Base-by-base conservation (phyloP, 1,140 invertebrate species). In the Drosophila micromelanica region DNA sequence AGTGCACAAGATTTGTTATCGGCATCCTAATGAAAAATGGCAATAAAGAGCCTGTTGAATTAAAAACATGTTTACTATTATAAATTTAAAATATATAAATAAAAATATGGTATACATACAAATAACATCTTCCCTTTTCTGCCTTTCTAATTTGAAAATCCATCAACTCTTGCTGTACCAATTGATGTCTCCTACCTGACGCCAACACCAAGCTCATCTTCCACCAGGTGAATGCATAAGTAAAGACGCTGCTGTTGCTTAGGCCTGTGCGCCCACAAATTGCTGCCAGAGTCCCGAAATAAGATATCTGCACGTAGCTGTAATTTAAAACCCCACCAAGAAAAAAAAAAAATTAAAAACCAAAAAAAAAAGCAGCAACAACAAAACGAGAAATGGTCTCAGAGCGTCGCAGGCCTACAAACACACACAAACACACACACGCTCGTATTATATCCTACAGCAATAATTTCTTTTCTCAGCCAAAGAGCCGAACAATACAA, bases 261-360 rank as follows among this genome's bases (percentile, higher is more conserved):
- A 59, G 64, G 17, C 38, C 15, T 56, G 59, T 63, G 73, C 80
- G 80, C 80, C 80, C 80, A 80, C 71, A 82, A 89, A 87, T 79
- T 89, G 64, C 79, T 74, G 67, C 20, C 43, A 12, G 32, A 65
- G 49, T 73, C 54, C 69, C 73, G 85, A 89, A 89, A 89, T 89
- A 89, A 89, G 84, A 89, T 89, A 89, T 89, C 85, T 89, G 85
- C 84, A 89, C 80, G 84, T 87, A 84, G 73, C 65, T 87, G 84
- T 89, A 89, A 87, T 87, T 89, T 89, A 87, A 87, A 89, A 87
- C 84, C 61, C 68, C 64, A 64, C 78, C 71, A 62, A 64, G 12
- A 42, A 57, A 17, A 37, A 43, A 49, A 70, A 70, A 61, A 59
- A 62, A 51, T 27, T 49, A 45, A 54, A 65, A 27, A 57, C 55